phyloP scores from a whole-genome alignment of 2,888 invertebrate genomes.

The Herminia tarsipennalis region DNA sequence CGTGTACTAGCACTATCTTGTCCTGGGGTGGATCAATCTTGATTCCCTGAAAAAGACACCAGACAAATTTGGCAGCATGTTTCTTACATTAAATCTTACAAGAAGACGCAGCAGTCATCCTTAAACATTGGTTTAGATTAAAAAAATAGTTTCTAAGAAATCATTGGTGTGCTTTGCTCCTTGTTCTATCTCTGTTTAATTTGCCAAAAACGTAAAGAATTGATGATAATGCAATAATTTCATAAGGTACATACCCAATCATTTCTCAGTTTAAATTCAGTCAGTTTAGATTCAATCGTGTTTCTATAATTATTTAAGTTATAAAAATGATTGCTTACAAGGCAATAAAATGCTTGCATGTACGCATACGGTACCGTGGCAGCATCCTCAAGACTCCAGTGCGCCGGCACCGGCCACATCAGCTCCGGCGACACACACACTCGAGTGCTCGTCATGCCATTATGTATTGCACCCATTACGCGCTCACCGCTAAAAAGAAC shows the following conservation, averaged over 20 bases:
- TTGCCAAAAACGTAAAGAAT: too few relatives aligned
- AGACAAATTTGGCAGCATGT: too few relatives aligned
- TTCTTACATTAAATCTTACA: too few relatives aligned
- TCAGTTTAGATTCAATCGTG: too few relatives aligned
- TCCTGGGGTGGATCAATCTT: constrained; percentile 30
- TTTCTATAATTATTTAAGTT: neutral
- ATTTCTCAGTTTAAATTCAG: too few relatives aligned
- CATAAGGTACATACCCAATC: too few relatives aligned
- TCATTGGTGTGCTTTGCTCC: too few relatives aligned
- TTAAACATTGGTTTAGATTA: neutral
- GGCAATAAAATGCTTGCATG: constrained; percentile 76
- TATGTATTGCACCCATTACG: constrained; percentile 87
- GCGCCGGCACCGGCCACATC: constrained; percentile 88
- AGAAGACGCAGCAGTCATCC: too few relatives aligned
- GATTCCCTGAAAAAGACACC: constrained; percentile 32
- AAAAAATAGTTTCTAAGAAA: too few relatives aligned
- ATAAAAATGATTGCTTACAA: constrained; percentile 46
- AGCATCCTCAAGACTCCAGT: constrained; percentile 90
- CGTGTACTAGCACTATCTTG: constrained; percentile 43
- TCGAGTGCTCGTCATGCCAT: constrained; percentile 82
- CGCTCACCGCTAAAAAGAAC: constrained; percentile 65
- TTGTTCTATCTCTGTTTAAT: too few relatives aligned
- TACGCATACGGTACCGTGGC: constrained; percentile 92
- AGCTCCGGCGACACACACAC: constrained; percentile 79
- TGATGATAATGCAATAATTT: too few relatives aligned